Conservation (phyloP, 2,888 invertebrate species). For the Iphiclides podalirius region DNA sequence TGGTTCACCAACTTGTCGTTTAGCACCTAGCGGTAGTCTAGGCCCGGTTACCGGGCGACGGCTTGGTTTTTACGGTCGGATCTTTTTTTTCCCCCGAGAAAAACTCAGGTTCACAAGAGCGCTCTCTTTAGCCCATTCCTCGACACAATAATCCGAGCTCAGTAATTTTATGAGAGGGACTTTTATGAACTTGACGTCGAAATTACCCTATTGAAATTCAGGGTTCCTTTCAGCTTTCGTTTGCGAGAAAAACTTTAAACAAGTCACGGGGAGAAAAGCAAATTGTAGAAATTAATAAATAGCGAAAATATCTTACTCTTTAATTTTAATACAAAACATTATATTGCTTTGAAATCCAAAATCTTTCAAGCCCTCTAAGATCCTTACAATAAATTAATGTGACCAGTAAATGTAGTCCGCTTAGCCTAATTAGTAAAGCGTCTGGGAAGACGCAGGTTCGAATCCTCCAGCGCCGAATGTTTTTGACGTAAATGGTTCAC, state of each 20-base stretch:
- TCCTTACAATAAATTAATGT: too few species aligned
- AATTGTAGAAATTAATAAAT: conserved; percentile 2
- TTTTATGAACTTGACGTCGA: conserved; percentile 17
- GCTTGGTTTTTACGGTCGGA: background rate
- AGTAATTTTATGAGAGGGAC: conserved; percentile 15
- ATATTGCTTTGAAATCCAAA: too few species aligned
- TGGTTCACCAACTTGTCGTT: conserved; percentile 8
- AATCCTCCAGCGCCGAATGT: too few species aligned
- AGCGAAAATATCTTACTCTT: background rate
- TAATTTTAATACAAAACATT: too few species aligned
- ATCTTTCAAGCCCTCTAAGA: too few species aligned
- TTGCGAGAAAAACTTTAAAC: conserved; percentile 7
- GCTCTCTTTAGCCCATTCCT: conserved; percentile 4
- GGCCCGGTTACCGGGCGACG: background rate
- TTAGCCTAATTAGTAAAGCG: too few species aligned
- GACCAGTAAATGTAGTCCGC: too few species aligned
- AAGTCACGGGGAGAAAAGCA: conserved; percentile 1
- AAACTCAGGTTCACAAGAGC: conserved; percentile 3
- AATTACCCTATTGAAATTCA: conserved; percentile 18
- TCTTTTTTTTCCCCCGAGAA: conserved; percentile 12
- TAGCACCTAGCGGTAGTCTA: conserved; percentile 20
- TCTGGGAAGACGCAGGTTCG: too few species aligned
- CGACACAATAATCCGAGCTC: conserved; percentile 15
- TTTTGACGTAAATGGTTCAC: too few species aligned
- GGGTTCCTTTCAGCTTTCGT: conserved; percentile 9